Evolutionary conservation across 2,113 vertebrate species (phyloP).

Genomic region (Campylomormyrus tamandua): DNA sequence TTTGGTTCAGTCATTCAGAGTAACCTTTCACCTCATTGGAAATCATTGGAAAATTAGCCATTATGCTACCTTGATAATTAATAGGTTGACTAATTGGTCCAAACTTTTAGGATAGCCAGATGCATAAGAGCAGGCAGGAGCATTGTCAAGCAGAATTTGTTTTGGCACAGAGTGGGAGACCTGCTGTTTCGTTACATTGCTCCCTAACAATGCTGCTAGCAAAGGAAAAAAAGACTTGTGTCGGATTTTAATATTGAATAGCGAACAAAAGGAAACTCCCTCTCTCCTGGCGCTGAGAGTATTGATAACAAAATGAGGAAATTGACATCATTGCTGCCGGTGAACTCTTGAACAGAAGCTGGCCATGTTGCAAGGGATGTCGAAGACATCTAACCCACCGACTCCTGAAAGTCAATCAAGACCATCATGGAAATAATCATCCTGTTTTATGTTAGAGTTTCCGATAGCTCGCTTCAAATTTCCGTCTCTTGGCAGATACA

Average conservation of each 20-base stretch:
- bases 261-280: background rate
- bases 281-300: background rate
- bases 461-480: slow-evolving; percentile 6
- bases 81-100: background rate
- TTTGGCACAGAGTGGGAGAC: background rate
- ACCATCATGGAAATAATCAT: background rate
- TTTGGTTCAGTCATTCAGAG: background rate
- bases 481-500: slow-evolving; percentile 8
- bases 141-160: background rate
- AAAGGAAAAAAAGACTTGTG: background rate
- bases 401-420: background rate
- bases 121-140: background rate
- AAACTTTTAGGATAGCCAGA: background rate
- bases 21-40: background rate
- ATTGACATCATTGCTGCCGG: background rate
- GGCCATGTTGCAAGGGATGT: background rate
- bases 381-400: background rate
- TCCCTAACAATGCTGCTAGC: background rate
- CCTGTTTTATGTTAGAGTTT: background rate
- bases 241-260: background rate
- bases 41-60: background rate
- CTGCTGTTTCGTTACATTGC: background rate
- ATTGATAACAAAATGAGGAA: slow-evolving; percentile 5
- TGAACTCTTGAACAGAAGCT: background rate
- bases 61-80: background rate